Conservation (phyloP, 2,888 invertebrate genomes). For the Eupithecia centaureata region DNA sequence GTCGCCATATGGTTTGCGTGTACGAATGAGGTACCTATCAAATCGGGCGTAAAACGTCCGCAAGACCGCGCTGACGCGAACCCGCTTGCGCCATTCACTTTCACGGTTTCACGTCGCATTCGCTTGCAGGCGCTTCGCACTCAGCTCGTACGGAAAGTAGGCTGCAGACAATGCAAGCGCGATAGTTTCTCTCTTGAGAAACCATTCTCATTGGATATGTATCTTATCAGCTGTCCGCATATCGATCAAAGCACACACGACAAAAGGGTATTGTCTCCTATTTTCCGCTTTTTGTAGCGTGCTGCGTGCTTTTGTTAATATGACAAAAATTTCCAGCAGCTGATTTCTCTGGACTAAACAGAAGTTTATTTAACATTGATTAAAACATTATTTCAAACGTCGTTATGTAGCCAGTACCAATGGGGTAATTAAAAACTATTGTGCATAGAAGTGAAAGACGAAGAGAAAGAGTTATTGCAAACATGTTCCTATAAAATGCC, state of each 20-base stretch:
- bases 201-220: slow-evolving; percentile 61
- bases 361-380: background rate
- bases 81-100: slow-evolving; percentile 79
- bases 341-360: background rate
- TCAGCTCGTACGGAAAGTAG: slow-evolving; percentile 72
- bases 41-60: slow-evolving; percentile 73
- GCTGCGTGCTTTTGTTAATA: background rate
- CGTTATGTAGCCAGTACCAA: background rate
- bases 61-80: slow-evolving; percentile 57
- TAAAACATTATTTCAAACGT: background rate
- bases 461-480: background rate
- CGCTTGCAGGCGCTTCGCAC: slow-evolving; percentile 55
- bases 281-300: background rate
- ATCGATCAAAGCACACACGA: slow-evolving; percentile 19
- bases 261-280: slow-evolving; percentile 9
- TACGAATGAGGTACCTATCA: slow-evolving; percentile 65
- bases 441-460: slow-evolving; percentile 2
- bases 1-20: slow-evolving; percentile 64
- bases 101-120: slow-evolving; percentile 75
- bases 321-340: background rate
- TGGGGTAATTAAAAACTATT: background rate
- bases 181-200: slow-evolving; percentile 77
- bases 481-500: slow-evolving; percentile 22
- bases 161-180: slow-evolving; percentile 75
- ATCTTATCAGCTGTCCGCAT: slow-evolving; percentile 52